phyloP scores from a whole-genome alignment of 2,113 vertebrate genomes.

The Cricetomys ansorgei region DNA sequence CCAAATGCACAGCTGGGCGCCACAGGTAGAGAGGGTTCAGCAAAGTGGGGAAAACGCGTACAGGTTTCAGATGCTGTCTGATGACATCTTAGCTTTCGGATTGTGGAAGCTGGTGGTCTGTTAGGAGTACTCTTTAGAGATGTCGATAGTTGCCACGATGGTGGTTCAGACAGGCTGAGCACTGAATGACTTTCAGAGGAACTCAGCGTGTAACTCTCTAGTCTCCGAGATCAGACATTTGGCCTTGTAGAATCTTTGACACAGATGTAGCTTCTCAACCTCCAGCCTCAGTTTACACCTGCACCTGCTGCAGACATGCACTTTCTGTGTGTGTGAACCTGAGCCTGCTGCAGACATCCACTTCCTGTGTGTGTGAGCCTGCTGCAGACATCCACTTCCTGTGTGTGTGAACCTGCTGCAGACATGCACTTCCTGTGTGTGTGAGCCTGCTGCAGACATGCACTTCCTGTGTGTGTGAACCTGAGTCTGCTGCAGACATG shows the following conservation, averaged over 20 bases:
- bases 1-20: background rate
- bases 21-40: background rate
- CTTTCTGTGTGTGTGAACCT: too few relatives aligned
- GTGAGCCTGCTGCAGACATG: too few relatives aligned
- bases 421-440: background rate
- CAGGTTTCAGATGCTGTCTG: too few relatives aligned
- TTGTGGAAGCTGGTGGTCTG: background rate
- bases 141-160: too few relatives aligned
- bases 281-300: background rate
- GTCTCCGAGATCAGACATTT: background rate
- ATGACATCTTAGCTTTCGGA: background rate
- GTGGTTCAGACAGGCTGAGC: background rate
- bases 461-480: too few relatives aligned
- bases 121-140: background rate
- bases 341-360: too few relatives aligned
- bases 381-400: too few relatives aligned
- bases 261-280: too few relatives aligned
- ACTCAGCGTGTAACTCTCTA: background rate
- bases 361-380: background rate
- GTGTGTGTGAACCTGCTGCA: too few relatives aligned
- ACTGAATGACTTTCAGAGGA: background rate
- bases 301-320: too few relatives aligned
- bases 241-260: background rate
- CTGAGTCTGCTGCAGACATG: too few relatives aligned
- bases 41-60: too few relatives aligned